Evolutionary conservation across 1,140 invertebrate genomes (phyloP), one percentile per base, ranked within the genome.

Genomic region (Drosophila sechellia): DNA sequence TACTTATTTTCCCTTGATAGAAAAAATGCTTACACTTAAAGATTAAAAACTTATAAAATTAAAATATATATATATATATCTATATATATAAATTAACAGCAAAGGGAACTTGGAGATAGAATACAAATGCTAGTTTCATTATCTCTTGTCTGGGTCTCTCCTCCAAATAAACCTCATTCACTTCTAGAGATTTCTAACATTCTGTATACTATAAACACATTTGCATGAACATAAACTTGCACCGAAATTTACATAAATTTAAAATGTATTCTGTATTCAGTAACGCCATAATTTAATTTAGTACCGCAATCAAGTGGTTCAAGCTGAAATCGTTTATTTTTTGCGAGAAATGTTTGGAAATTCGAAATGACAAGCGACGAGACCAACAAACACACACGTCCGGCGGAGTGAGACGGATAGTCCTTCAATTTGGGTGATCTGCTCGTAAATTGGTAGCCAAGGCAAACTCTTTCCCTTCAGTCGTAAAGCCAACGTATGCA

Each of bases 401-500:
- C 31, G 35, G 39, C 40, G 73, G 40, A 72, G 54, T 40, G 50
- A 57, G 70, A 53, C 27, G 50, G 63, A 57, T 49, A 66, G 55
- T 72, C 71, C 68, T 73, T 84, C 83, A 75, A 86, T 86, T 87
- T 70, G 78, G 63, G 53, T 75, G 83, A 86, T 78, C 78, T 69
- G 58, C 74, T 48, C 68, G 59, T 72, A 66, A 76, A 77, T 58
- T 70, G 66, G 55, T 52, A 77, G 73, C 73, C 61, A 76, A 76
- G 72, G 54, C 72, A 68, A 75, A 75, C 71, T 75, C 59, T 65
- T 75, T 75, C 69, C 57, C 69, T 60, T 74, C 57, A 63, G 78
- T 81, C 83, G 79, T 87, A 86, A 85, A 87, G 83, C 78, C 74
- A 86, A 86, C 84, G 83, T 83, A 83, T 87, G 83, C 83, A 89